Base-by-base conservation (phyloP, 1,140 invertebrate genomes). In the Penaeus vannamei region DNA sequence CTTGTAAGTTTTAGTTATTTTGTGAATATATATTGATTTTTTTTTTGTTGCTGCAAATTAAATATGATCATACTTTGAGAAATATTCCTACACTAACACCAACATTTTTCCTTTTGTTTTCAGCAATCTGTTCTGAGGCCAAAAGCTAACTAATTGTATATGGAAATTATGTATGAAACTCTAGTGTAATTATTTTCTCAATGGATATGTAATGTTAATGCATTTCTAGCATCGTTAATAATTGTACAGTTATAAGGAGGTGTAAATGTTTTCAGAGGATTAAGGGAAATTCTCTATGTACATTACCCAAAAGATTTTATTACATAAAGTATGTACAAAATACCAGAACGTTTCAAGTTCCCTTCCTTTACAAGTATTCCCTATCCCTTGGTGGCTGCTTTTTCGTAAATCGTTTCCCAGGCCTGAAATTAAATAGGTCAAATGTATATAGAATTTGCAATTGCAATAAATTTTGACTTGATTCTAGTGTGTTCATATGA, bases 121-220 rank as follows among this genome's bases (percentile, higher is more conserved):
- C 90, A 91, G 90, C 90, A 91, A 91, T 89, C 84, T 32, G 84
- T 91, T 29, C 85, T 88, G 84, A 89, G 86, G 84, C 62, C 89
- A 61, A 83, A 84, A 84, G 90, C 72, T 79, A 81, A 86, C 64
- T 83, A 61, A 77, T n/a, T 23, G 7, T 32, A 32, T 36, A 29
- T 36, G 22, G 29, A 19, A 76, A 76, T 36, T 76, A 26, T 26
- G 83, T 64, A 53, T 85, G 62, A 85, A 42, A 20, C 19, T 64
- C 60, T 29, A 42, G 7, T 29, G 53, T 53, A 26, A 22, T 60
- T 53, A 53, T 60, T 26, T 26, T 12, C 59, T 23, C 81, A 59
- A 26, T 59, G 53, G 23, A 29, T 62, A 59, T 32, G 62, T 36
- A 61, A 85, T 3, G 42, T 84, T 84, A 64, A 32, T 61, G 36